A percentile compares a stretch with the other conserved stretches of the same genome.
These are phyloP conservation scores for Dinomys branickii DNA, from an alignment of 2,113 vertebrate species.

Conservation along the genomic window DNA sequence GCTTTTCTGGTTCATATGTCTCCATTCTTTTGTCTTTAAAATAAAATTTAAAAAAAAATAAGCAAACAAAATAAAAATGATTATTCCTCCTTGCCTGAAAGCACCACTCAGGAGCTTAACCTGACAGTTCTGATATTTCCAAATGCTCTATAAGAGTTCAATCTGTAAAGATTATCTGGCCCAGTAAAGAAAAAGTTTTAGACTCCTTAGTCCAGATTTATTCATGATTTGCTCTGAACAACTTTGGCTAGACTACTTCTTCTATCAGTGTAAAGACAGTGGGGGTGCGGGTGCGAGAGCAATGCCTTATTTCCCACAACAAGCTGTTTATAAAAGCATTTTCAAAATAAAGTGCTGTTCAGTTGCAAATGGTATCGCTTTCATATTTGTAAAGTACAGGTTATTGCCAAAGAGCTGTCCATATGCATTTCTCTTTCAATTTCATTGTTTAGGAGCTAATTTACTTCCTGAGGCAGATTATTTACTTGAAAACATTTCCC, in stretches of 20 bases:
- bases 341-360: constrained; percentile 4
- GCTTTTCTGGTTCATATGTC: too few relatives aligned
- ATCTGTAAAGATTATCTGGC: constrained; percentile 38
- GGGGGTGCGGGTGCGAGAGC: background rate
- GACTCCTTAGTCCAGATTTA: background rate
- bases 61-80: constrained; percentile 66
- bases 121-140: constrained; percentile 12
- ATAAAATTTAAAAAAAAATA: too few relatives aligned
- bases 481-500: constrained; percentile 47
- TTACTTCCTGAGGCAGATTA: background rate
- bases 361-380: background rate
- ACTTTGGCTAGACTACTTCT: constrained; percentile 1
- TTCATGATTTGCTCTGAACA: constrained; percentile 1
- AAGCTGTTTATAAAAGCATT: constrained; percentile 14
- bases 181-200: background rate
- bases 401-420: background rate
- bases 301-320: background rate
- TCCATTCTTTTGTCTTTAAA: too few relatives aligned
- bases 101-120: background rate
- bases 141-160: background rate
- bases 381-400: background rate
- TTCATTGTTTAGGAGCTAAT: constrained; percentile 44
- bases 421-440: background rate
- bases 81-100: background rate
- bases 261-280: background rate